Evolutionary conservation across 1,140 invertebrate species (phyloP).

Genomic region (Zophobas morio): DNA sequence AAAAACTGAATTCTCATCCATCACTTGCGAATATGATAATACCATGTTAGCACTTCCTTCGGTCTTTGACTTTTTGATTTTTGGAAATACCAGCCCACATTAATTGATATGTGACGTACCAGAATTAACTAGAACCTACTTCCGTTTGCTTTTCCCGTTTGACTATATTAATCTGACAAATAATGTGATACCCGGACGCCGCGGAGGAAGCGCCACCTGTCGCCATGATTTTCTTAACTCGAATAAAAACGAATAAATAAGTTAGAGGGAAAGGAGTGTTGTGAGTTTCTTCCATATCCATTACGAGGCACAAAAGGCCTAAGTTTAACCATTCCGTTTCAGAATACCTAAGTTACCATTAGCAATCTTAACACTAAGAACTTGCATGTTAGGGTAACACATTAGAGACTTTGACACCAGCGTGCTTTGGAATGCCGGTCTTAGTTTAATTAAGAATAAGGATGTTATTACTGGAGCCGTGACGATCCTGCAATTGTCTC

Average conservation of each 20-base stretch:
- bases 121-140: no score
- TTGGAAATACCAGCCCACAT: no score
- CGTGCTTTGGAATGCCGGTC: slow-evolving; percentile 52
- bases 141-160: no score
- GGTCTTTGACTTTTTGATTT: no score
- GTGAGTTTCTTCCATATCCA: slow-evolving; percentile 32
- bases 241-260: slow-evolving; percentile 6
- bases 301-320: slow-evolving; percentile 44
- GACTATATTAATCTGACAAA: no score
- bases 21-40: no score
- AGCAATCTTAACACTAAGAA: slow-evolving; percentile 55
- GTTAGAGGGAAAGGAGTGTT: background rate
- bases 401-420: slow-evolving; percentile 53
- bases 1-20: no score
- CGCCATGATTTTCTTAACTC: no score
- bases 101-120: no score
- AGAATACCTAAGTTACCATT: slow-evolving; percentile 54
- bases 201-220: no score
- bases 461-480: slow-evolving; percentile 50
- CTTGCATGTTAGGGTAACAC: slow-evolving; percentile 53
- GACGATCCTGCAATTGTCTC: slow-evolving; percentile 51
- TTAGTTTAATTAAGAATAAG: slow-evolving; percentile 56
- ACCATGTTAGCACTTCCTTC: no score
- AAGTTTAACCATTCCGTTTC: slow-evolving; percentile 55
- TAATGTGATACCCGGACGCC: no score